Evolutionary conservation across 53 echinoderm and acorn worm genomes (phyloP).

Genomic region (Antedon mediterranea): DNA sequence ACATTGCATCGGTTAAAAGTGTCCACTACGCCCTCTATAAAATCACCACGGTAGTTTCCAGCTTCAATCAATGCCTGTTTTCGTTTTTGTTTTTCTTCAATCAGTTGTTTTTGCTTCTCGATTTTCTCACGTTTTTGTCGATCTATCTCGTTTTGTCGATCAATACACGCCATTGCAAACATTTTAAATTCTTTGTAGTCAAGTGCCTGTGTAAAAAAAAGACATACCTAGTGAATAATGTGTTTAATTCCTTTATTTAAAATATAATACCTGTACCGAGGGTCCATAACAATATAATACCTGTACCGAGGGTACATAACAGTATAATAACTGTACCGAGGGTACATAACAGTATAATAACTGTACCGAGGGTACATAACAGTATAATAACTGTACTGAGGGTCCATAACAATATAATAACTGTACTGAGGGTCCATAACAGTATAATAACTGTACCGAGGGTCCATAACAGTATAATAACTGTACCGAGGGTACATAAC

Average conservation of each 20-base stretch:
- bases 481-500: no score
- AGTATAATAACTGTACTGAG: no score
- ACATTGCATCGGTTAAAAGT: not conserved
- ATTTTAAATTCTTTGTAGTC: conserved; percentile 98
- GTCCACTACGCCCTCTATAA: not conserved
- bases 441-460: no score
- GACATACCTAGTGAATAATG: not conserved
- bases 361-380: no score
- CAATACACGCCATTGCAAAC: conserved; percentile 99
- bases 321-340: no score
- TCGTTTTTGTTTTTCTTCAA: conserved; percentile 28
- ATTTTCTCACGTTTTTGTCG: conserved; percentile 52
- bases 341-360: no score
- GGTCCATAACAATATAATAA: no score
- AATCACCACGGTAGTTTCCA: not conserved
- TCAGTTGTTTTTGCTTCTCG: conserved; percentile 31
- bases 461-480: no score
- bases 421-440: no score
- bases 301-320: no score
- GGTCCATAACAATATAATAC: no score
- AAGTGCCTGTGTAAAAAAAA: conserved; percentile 40
- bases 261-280: not conserved
- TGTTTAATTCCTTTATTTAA: not conserved
- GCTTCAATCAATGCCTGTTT: not conserved
- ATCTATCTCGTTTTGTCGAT: conserved; percentile 85